Evolutionary conservation across 2,113 vertebrate species (phyloP).

Genomic region (Grammomys dolichurus): DNA sequence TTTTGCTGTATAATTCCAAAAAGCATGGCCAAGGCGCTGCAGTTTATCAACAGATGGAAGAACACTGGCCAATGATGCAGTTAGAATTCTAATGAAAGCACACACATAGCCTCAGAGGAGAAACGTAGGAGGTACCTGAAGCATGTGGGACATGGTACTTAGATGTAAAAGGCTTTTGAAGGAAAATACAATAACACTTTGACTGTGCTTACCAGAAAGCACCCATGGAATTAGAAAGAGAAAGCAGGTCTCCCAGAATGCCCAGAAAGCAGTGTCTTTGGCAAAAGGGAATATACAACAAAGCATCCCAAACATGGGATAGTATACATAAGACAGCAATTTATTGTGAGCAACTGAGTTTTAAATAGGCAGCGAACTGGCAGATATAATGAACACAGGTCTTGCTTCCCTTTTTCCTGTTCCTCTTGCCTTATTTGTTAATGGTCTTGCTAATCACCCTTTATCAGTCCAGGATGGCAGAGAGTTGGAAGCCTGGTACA

Average conservation of each 20-base stretch:
- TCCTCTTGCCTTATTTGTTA: slow-evolving; percentile 22
- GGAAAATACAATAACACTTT: background rate
- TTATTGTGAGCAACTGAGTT: background rate
- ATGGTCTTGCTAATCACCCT: slow-evolving; percentile 52
- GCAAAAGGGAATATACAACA: background rate
- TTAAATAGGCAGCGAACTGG: slow-evolving; percentile 22
- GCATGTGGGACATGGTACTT: background rate
- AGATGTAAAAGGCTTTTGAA: background rate
- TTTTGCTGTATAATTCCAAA: slow-evolving; percentile 79
- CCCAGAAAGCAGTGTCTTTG: background rate
- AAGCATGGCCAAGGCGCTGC: slow-evolving; percentile 73
- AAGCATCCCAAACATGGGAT: background rate
- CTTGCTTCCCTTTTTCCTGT: slow-evolving; percentile 17
- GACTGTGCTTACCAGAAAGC: background rate
- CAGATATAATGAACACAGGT: slow-evolving; percentile 11
- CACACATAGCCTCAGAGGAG: slow-evolving; percentile 30
- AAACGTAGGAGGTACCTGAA: slow-evolving; percentile 34
- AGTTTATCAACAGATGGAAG: slow-evolving; percentile 80
- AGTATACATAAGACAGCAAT: background rate
- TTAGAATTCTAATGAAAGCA: slow-evolving; percentile 68
- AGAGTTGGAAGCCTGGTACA: slow-evolving; percentile 78
- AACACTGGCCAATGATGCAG: slow-evolving; percentile 64
- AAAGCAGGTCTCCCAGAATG: background rate
- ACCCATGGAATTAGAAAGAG: background rate
- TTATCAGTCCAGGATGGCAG: slow-evolving; percentile 29